Percentiles rank a stretch among this genome's conserved stretches.
phyloP scores from a whole-genome alignment of 2,113 vertebrate species.

The Eubucco bourcierii region DNA sequence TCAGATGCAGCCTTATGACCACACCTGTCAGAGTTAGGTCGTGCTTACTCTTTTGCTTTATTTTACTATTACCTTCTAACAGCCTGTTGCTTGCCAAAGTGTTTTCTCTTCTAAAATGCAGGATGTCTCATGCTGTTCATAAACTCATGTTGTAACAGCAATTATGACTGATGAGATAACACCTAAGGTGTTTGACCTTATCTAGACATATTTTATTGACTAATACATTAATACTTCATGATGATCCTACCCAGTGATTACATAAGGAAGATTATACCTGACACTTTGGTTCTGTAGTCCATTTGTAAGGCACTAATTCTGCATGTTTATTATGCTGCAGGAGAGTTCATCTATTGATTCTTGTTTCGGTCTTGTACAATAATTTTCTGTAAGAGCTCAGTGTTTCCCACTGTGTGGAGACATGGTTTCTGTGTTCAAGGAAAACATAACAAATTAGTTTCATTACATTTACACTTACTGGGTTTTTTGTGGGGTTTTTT shows the following conservation, averaged over 20 bases:
- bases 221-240: conserved; percentile 45
- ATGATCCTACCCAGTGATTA: not conserved
- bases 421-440: not conserved
- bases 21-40: not conserved
- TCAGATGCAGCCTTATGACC: not conserved
- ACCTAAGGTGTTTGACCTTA: conserved; percentile 55
- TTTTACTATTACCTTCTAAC: not conserved
- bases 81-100: not conserved
- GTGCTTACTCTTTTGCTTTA: not conserved
- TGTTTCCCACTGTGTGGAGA: not conserved
- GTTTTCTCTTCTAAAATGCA: conserved; percentile 5
- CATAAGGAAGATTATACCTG: not conserved
- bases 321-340: not conserved
- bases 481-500: too few relatives aligned
- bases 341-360: not conserved
- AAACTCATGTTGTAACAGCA: not conserved
- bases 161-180: conserved; percentile 20
- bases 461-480: not conserved
- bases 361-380: not conserved
- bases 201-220: conserved; percentile 29
- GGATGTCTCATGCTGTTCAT: conserved; percentile 10
- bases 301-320: not conserved
- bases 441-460: not conserved
- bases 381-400: not conserved
- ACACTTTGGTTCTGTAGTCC: not conserved